A percentile compares a stretch with the other conserved stretches of the same genome.
Evolutionary conservation across 2,113 vertebrate species (phyloP).

Genomic region (Glaucidium brasilianum): DNA sequence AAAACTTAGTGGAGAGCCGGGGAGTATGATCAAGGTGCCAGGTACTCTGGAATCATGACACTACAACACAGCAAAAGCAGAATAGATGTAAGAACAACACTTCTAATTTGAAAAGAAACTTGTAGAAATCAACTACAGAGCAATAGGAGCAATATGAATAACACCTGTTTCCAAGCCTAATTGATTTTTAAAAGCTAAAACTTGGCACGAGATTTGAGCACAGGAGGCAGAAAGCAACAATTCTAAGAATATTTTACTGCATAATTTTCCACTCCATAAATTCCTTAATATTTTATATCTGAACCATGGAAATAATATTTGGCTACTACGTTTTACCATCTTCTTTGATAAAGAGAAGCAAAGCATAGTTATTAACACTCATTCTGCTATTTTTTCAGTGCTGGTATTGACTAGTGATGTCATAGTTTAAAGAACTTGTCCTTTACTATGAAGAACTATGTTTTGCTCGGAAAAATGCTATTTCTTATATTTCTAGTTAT

Average conservation of each 20-base stretch:
- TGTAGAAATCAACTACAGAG: background rate
- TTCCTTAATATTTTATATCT: background rate
- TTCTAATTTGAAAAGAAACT: background rate
- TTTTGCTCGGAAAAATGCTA: background rate
- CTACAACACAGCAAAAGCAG: background rate
- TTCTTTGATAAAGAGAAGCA: background rate
- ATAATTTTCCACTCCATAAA: slow-evolving; percentile 30
- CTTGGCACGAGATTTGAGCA: background rate
- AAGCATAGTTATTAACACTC: background rate
- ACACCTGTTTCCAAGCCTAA: background rate
- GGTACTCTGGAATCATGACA: background rate
- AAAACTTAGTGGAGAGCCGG: background rate
- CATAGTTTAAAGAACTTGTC: background rate
- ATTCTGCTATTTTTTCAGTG: background rate
- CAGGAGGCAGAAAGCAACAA: background rate
- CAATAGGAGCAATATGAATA: background rate
- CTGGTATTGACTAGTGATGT: background rate
- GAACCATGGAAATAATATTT: background rate
- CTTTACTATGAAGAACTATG: background rate
- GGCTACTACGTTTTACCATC: background rate
- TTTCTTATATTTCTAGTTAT: background rate
- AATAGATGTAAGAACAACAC: background rate
- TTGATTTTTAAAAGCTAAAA: slow-evolving; percentile 2
- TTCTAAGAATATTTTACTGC: background rate
- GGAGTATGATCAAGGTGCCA: background rate